phyloP scores from a whole-genome alignment of 2,113 vertebrate species.

The Pterocles orientalis region DNA sequence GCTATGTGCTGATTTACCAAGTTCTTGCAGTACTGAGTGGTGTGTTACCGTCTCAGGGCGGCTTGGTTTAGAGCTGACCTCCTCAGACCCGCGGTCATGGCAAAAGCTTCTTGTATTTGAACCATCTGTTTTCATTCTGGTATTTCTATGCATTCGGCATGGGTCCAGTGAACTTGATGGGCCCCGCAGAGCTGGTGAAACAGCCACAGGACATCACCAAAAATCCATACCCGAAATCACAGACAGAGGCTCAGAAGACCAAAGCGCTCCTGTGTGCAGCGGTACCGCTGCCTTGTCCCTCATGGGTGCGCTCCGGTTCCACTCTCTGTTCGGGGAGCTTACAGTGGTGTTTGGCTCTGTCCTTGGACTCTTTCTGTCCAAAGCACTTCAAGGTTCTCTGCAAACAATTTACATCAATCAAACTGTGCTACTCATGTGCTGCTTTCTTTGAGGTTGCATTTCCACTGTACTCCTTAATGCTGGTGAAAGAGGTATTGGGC shows the following conservation, averaged over 20 bases:
- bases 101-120: neutral
- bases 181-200: constrained; percentile 80
- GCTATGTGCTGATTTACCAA: too few species aligned
- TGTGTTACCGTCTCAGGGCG: neutral
- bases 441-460: neutral
- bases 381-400: neutral
- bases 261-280: neutral
- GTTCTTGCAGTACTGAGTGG: too few species aligned
- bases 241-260: constrained; percentile 54
- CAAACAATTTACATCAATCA: neutral
- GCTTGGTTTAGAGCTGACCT: neutral
- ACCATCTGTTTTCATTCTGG: constrained; percentile 50
- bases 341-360: neutral
- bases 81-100: neutral
- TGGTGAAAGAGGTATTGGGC: neutral
- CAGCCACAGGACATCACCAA: constrained; percentile 91
- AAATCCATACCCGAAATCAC: constrained; percentile 80
- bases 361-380: neutral
- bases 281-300: neutral
- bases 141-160: constrained; percentile 91
- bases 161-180: constrained; percentile 85
- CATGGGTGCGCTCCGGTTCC: neutral
- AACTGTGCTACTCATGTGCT: neutral
- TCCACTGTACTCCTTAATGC: neutral
- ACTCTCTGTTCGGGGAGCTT: neutral